Base-by-base conservation (phyloP, 2,797 vertebrate genomes). In the Hippoglossus hippoglossus region DNA sequence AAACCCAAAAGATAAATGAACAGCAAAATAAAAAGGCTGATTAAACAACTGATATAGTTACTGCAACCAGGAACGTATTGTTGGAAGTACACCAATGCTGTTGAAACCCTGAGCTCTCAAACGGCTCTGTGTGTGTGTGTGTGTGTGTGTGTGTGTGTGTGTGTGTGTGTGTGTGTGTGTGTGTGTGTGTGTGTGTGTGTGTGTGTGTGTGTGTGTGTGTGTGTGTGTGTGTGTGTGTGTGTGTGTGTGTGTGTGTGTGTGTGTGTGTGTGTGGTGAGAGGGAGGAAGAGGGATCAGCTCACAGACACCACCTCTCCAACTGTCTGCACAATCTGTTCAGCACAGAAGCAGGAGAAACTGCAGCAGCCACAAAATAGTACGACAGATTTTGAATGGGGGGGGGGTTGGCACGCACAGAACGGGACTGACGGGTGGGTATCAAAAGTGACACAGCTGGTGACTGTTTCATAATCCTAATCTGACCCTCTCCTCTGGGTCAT, bases 381-480 rank as follows among this genome's bases (percentile, higher is more conserved):
- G 63, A 73, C 79, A 78, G 83, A 77, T 82, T 84, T 73, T 65
- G 71, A 78, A 68, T 58, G 21, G 54, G 60, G 56, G 55, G 57
- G 56, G 39, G 71, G 64, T 67, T 90, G 79, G 83, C 83, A 80
- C 13, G 31, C 50, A 62, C 25, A 47, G 62, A 31, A 34, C 11
- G 53, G 51, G 73, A 26, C 56, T 46, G 71, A 73, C 4, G 52
- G 76, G 63, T 81, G 79, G 63, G 76, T 85, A 87, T 88, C 86
- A 89, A 87, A 91, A 89, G 83, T 91, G 87, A 87, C 88, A 73
- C 90, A 92, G 88, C 90, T 91, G 89, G 85, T 80, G 83, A 55
- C 50, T 63, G 8, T 68, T 85, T 87, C 71, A 85, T 92, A 93
- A 92, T 91, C 88, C 88, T 88, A 85, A 92, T 92, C 91, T 88